Evolutionary conservation across 2,888 invertebrate genomes (phyloP).

Genomic region (Pyrrhosoma nymphula): DNA sequence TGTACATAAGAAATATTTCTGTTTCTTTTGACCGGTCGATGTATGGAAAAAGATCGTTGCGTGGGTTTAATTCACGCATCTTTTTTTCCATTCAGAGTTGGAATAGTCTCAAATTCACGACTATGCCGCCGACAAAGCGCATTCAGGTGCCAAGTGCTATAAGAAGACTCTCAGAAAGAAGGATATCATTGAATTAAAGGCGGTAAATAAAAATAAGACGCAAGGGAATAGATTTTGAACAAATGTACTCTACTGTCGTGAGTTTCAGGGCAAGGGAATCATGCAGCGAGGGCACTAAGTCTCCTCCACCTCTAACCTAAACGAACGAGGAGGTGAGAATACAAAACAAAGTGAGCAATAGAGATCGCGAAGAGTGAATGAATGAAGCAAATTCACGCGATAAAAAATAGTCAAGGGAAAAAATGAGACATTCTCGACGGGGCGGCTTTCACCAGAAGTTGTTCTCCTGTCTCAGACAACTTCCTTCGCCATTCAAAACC

Average conservation of each 20-base stretch:
- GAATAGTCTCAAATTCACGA: too few relatives aligned
- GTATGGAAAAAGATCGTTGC: too few relatives aligned
- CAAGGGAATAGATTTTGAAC: neutral
- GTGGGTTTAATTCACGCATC: too few relatives aligned
- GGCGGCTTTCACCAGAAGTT: constrained; percentile 25
- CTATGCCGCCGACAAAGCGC: too few relatives aligned
- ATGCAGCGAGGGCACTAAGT: neutral
- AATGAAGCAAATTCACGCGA: neutral
- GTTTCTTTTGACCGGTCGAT: too few relatives aligned
- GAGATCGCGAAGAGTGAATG: neutral
- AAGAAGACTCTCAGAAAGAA: neutral
- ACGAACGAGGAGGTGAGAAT: neutral
- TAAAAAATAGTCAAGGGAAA: neutral
- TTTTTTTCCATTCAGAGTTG: too few relatives aligned
- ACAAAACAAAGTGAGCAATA: neutral
- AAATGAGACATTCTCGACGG: neutral
- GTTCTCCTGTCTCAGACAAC: constrained; percentile 15
- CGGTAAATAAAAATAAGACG: neutral
- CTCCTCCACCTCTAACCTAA: neutral
- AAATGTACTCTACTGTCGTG: neutral
- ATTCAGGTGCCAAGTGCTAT: neutral
- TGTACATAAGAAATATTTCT: too few relatives aligned
- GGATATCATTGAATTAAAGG: neutral
- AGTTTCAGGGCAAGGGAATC: neutral
- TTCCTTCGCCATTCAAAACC: constrained; percentile 26